Evolutionary conservation across 2,888 invertebrate species (phyloP), one percentile per base, ranked within the genome.

Genomic region (Troilus luridus): DNA sequence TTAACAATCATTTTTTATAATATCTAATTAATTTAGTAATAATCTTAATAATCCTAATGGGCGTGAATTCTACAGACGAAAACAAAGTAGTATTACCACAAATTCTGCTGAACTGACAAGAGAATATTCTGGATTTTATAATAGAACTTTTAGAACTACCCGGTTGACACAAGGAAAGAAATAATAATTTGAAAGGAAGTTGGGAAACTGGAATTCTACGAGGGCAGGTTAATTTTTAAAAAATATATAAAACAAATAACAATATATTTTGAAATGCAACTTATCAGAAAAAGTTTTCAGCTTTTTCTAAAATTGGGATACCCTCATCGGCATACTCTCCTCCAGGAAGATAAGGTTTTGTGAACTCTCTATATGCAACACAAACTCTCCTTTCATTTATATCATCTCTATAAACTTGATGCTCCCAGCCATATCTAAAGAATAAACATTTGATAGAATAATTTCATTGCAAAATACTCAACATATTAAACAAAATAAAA

Each of bases 301-400:
- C 96, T 93, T 94, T 95, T 91, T 95, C 93, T 92, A 96, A 94
- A 92, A 97, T 95, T 92, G 95, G 94, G 92, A 94, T 93, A 0
- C 97, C 96, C 92, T 96, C 94, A 14, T 94, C 93, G 92, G 95
- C 94, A 90, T 95, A 94, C 17, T 94, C 93, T 0, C 97, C 97
- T 88, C 95, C 95, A 21, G 94, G 94, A 91, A 97, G 94, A 94
- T 98, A 99, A 88, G 97, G 96, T 0, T 96, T 96, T 0, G 98
- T 98, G 93, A 99, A 97, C 95, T 99, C 99, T 93, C 99, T 95
- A 94, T 99, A 98, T 0, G 99, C 99, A 93, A 99, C 95, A 93
- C 99, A 99, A 0, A 99, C 96, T 93, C 99, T 95, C 91, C 98
- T 95, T 19, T 95, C 94, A 0, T 93, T 94, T 88, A 99, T 96